phyloP scores from a whole-genome alignment of 2,113 vertebrate genomes.

The Mus pahari region DNA sequence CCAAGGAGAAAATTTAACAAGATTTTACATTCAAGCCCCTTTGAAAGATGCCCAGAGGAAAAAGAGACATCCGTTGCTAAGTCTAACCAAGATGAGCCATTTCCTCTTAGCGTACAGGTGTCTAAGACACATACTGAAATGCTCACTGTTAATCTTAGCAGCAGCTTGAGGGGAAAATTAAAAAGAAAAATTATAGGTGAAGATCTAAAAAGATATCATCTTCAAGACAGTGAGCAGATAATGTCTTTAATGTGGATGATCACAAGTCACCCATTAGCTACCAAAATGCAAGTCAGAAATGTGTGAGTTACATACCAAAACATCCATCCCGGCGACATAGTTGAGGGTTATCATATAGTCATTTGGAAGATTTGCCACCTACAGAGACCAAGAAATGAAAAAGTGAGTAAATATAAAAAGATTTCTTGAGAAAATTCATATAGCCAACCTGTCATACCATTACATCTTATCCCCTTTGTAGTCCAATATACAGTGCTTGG shows the following conservation, averaged over 20 bases:
- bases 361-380: constrained; percentile 91
- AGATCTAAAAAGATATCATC: constrained; percentile 58
- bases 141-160: not conserved
- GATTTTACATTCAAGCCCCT: constrained; percentile 24
- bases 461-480: constrained; percentile 18
- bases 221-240: constrained; percentile 9
- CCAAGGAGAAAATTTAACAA: not conserved
- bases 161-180: not conserved
- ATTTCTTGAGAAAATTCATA: constrained; percentile 42
- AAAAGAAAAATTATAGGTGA: not conserved
- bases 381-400: constrained; percentile 29
- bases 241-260: not conserved
- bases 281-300: constrained; percentile 70
- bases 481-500: not conserved
- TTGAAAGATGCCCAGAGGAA: not conserved
- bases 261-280: not conserved
- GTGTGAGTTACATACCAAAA: constrained; percentile 86
- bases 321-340: constrained; percentile 89
- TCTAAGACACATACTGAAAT: not conserved
- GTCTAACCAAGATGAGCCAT: not conserved
- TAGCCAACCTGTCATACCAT: not conserved
- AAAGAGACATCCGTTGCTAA: not conserved
- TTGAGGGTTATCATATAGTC: constrained; percentile 90
- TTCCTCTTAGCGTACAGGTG: not conserved
- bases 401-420: not conserved